A percentile compares a stretch with the other conserved stretches of the same genome.
phyloP scores from a whole-genome alignment of 2,888 invertebrate genomes.

The Epicampocera succincta region DNA sequence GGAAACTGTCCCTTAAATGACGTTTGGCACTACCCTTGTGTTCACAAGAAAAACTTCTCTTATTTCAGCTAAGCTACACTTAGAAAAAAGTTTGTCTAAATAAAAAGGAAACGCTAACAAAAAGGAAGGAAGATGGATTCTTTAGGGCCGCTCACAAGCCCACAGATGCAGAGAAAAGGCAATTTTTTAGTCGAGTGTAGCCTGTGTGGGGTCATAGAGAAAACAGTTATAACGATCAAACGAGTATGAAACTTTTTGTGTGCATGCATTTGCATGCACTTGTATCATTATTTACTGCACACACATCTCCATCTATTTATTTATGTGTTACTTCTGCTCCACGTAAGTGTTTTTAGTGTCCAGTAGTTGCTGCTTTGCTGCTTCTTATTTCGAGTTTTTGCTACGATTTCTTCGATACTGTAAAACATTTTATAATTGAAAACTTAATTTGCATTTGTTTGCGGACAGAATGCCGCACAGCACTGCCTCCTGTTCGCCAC shows the following conservation, averaged over 20 bases:
- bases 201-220: conserved; percentile 51
- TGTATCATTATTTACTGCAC: not conserved
- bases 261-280: not conserved
- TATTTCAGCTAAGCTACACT: too few species aligned
- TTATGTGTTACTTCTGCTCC: conserved; percentile 54
- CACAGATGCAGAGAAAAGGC: too few species aligned
- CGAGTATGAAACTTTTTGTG: conserved; percentile 19
- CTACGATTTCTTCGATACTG: conserved; percentile 28
- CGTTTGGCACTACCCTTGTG: too few species aligned
- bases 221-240: conserved; percentile 58
- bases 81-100: too few species aligned
- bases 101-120: too few species aligned
- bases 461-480: not conserved
- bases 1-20: too few species aligned
- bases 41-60: too few species aligned
- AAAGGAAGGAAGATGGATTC: too few species aligned
- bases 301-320: conserved; percentile 32
- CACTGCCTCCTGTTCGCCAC: too few species aligned
- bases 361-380: conserved; percentile 37
- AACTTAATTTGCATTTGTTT: conserved; percentile 49
- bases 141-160: too few species aligned
- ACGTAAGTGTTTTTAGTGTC: conserved; percentile 38
- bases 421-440: conserved; percentile 59
- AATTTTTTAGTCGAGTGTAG: not conserved
- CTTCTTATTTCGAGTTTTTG: conserved; percentile 38